Evolutionary conservation across 2,113 vertebrate species (phyloP).

Genomic region (Plecturocebus donacophilus): DNA sequence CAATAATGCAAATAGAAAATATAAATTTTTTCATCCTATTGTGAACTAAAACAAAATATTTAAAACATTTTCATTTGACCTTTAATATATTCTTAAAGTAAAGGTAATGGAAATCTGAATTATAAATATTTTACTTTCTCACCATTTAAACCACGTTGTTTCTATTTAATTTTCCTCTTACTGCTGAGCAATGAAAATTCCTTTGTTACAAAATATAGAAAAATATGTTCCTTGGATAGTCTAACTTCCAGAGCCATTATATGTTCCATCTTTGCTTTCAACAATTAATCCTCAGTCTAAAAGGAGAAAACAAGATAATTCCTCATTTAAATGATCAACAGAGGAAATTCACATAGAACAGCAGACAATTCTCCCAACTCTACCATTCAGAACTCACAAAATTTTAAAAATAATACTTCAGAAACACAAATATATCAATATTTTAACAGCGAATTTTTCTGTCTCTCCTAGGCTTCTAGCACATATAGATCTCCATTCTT

Average conservation of each 20-base stretch:
- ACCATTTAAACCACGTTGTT: not conserved
- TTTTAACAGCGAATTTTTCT: not conserved
- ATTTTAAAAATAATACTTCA: conserved; percentile 68
- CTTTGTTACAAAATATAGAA: conserved; percentile 5
- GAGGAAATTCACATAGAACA: conserved; percentile 71
- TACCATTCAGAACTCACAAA: conserved; percentile 70
- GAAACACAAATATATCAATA: conserved; percentile 35
- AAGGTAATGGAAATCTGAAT: not conserved
- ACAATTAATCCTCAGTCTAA: conserved; percentile 75
- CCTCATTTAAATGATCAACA: conserved; percentile 82
- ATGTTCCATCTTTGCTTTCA: conserved; percentile 70
- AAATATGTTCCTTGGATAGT: not conserved
- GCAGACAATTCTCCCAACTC: conserved; percentile 53
- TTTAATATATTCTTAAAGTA: conserved; percentile 20
- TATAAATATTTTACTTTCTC: not conserved
- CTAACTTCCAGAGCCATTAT: conserved; percentile 44
- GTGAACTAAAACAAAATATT: not conserved
- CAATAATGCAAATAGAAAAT: not conserved
- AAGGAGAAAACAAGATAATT: conserved; percentile 79
- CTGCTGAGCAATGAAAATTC: conserved; percentile 1
- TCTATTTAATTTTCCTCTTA: not conserved
- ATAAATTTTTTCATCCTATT: not conserved
- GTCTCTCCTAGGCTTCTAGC: not conserved
- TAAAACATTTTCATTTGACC: not conserved
- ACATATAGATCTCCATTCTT: not conserved